Base-by-base conservation (phyloP, 1,140 invertebrate species). In the Heliconius hermathena region DNA sequence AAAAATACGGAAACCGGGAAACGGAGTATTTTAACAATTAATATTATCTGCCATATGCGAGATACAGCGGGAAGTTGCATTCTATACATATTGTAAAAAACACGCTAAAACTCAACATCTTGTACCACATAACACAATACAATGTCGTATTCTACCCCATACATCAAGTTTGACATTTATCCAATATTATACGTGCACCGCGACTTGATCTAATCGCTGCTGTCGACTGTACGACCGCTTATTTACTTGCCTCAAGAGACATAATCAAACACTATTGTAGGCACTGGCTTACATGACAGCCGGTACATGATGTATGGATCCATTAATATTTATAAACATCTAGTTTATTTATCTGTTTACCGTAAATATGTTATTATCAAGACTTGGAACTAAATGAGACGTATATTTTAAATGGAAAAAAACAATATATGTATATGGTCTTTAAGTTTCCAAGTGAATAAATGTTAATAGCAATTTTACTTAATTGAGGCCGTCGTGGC, bases 141-240 rank as follows among this genome's bases (percentile, higher is more conserved):
- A 66, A 66, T 66, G 60, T 66, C 60, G 60, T 29, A 66, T 60
- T 26, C 60, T 13, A 66, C 22, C 46, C 74, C 84, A 90, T 92
- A 89, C 81, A 88, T 91, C 90, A 91, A 88, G 82, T 88, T 90
- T 90, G 89, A 92, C 90, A 85, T 90, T 89, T 89, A 92, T 89
- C 91, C 91, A 92, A 92, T 91, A 91, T 88, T 88, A 76, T 90
- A 92, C 91, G 90, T 91, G 91, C 81, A 82, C 81, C 73, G 80
- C 77, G 81, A 85, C 84, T 83, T 83, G 86, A 90, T 91, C 90
- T 88, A 88, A 91, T 91, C 91, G 80, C 81, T 80, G 78, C 79
- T 84, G 84, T 88, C 84, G 80, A 79, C 84, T 84, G 77, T 78
- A 80, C 75, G 66, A 78, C 81, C 78, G 81, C 79, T 74, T 78